phyloP scores from a whole-genome alignment of 2,113 vertebrate species.

The Malurus elegans region DNA sequence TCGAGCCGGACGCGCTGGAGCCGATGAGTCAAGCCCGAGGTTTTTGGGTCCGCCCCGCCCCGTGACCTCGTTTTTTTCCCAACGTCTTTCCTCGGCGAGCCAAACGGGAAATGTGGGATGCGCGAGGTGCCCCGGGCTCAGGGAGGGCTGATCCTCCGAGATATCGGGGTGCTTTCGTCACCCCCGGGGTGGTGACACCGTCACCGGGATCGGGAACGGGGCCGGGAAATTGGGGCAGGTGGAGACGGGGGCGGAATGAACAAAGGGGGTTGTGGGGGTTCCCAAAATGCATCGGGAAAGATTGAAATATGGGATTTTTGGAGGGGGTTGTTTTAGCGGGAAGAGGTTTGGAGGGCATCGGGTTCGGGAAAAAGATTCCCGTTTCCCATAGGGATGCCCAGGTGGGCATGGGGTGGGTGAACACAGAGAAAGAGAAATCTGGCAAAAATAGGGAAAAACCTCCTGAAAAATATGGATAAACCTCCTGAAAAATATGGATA shows the following conservation, averaged over 20 bases:
- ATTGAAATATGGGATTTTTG: rapidly evolving
- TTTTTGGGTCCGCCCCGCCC: not conserved
- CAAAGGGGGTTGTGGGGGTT: not conserved
- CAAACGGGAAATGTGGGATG: not conserved
- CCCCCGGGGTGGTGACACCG: not conserved
- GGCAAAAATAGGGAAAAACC: rapidly evolving
- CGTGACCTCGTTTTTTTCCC: not conserved
- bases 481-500: not conserved
- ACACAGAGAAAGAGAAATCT: not conserved
- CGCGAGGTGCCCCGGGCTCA: not conserved
- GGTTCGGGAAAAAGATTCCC: rapidly evolving
- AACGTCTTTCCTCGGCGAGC: not conserved
- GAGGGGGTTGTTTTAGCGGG: not conserved
- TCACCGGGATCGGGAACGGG: not conserved
- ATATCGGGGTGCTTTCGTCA: rapidly evolving
- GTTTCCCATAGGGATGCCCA: rapidly evolving
- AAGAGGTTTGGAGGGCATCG: rapidly evolving
- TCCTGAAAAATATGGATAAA: no score
- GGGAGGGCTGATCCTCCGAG: not conserved
- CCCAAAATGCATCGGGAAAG: no score
- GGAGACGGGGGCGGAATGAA: not conserved
- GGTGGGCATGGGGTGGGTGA: not conserved
- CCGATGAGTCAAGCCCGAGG: not conserved
- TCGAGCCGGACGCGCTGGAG: not conserved
- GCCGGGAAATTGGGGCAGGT: not conserved